Percentiles rank a stretch among this genome's conserved stretches.
Conservation (phyloP, 2,888 invertebrate species). For the Taenaris catops region DNA sequence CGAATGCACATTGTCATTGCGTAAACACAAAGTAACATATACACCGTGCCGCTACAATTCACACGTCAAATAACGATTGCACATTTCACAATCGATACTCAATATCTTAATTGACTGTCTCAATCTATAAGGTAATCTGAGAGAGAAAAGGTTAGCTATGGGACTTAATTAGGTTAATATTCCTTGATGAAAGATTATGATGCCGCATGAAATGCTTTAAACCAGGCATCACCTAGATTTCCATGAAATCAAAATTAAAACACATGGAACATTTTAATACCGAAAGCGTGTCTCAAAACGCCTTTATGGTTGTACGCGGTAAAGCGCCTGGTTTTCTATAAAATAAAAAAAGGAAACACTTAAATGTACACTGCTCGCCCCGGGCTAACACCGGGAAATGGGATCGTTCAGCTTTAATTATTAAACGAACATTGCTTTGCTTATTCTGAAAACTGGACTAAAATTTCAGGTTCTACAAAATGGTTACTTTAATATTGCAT, state of each 20-base stretch:
- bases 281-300: slow-evolving; percentile 5
- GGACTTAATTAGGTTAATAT: too few relatives aligned
- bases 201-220: too few relatives aligned
- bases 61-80: slow-evolving; percentile 19
- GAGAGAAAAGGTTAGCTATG: slow-evolving; percentile 6
- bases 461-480: slow-evolving; percentile 5
- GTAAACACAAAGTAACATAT: slow-evolving; percentile 3
- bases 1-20: too few relatives aligned
- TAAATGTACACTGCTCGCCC: slow-evolving; percentile 12
- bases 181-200: too few relatives aligned
- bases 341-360: slow-evolving; percentile 15
- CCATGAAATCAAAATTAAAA: slow-evolving; percentile 5
- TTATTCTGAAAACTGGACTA: slow-evolving; percentile 5
- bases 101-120: slow-evolving; percentile 11
- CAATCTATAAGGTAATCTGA: slow-evolving; percentile 11
- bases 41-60: slow-evolving; percentile 14
- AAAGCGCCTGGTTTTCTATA: slow-evolving; percentile 13
- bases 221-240: too few relatives aligned
- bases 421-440: slow-evolving; percentile 13
- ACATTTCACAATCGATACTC: slow-evolving; percentile 16
- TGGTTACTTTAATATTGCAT: slow-evolving; percentile 3
- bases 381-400: slow-evolving; percentile 8
- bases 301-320: slow-evolving; percentile 6
- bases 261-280: slow-evolving; percentile 6
- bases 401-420: slow-evolving; percentile 13